phyloP scores from a whole-genome alignment of 35 echinoderm and acorn worm genomes.

The Apostichopus parvimensis region DNA sequence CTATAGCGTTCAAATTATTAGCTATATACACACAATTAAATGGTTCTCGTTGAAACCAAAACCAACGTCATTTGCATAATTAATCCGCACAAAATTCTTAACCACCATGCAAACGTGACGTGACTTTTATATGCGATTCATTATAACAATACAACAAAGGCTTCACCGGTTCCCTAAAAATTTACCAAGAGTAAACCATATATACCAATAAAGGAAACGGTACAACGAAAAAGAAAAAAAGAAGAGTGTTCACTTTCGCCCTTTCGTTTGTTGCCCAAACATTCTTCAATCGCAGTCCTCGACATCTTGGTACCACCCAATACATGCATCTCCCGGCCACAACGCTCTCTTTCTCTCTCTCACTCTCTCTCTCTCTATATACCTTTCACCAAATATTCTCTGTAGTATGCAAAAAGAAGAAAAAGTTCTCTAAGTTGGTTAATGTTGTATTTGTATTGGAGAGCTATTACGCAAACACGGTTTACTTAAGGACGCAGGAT shows the following conservation, averaged over 20 bases:
- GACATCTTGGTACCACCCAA: not conserved
- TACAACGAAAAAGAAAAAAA: not conserved
- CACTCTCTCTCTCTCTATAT: not conserved
- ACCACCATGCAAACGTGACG: too few relatives aligned
- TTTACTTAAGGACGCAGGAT: conserved; percentile 17
- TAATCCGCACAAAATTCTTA: not conserved
- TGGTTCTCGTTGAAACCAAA: too few relatives aligned
- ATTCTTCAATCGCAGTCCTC: conserved; percentile 2
- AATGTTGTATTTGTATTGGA: conserved; percentile 13
- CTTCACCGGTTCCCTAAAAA: not conserved
- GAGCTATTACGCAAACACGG: conserved; percentile 39
- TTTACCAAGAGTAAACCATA: conserved; percentile 26
- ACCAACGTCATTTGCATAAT: conserved; percentile 8
- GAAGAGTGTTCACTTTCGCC: not conserved
- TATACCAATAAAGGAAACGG: not conserved
- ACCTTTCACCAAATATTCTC: conserved; percentile 26
- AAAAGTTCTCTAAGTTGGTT: not conserved
- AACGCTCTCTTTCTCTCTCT: not conserved
- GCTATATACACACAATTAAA: too few relatives aligned
- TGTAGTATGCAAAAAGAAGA: conserved; percentile 12
- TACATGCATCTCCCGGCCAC: not conserved
- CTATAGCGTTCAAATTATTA: too few relatives aligned
- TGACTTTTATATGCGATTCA: too few relatives aligned
- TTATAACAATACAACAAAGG: not conserved
- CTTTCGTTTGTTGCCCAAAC: conserved; percentile 23